These are phyloP conservation scores for Helicolenus hilgendorfi DNA, from an alignment of 2,797 vertebrate genomes.

Conservation along the genomic window DNA sequence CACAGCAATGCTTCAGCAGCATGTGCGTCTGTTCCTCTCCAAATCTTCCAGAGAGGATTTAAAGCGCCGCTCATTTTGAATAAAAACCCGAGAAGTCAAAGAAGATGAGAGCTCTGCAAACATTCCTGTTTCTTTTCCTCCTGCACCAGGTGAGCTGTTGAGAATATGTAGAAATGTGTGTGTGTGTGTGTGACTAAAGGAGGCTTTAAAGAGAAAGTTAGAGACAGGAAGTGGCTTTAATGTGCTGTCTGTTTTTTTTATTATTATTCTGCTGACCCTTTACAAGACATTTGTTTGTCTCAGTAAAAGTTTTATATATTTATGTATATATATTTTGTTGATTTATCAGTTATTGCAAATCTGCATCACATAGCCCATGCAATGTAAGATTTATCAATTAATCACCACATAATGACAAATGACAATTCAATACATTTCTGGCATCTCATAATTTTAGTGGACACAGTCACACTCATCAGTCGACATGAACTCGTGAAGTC, in stretches of 20 bases:
- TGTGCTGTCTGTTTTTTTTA: not conserved
- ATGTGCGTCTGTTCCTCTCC: conserved; percentile 68
- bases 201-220: conserved; percentile 6
- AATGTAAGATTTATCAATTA: not conserved
- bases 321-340: not conserved
- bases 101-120: conserved; percentile 86
- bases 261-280: not conserved
- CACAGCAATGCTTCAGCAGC: conserved; percentile 71
- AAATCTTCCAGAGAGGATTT: conserved; percentile 81
- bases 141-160: conserved; percentile 86
- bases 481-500: not conserved
- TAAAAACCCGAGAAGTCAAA: conserved; percentile 73
- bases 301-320: not conserved
- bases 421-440: not conserved
- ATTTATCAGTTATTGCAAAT: not conserved
- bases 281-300: not conserved
- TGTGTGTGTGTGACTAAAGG: not conserved
- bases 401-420: not conserved
- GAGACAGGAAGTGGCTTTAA: not conserved
- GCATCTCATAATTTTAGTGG: not conserved
- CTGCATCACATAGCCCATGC: not conserved
- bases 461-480: too few species aligned
- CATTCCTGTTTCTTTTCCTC: conserved; percentile 79
- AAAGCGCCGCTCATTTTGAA: conserved; percentile 72
- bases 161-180: not conserved